Evolutionary conservation across 2,113 vertebrate genomes (phyloP).

Genomic region (Phodopus roborovskii): DNA sequence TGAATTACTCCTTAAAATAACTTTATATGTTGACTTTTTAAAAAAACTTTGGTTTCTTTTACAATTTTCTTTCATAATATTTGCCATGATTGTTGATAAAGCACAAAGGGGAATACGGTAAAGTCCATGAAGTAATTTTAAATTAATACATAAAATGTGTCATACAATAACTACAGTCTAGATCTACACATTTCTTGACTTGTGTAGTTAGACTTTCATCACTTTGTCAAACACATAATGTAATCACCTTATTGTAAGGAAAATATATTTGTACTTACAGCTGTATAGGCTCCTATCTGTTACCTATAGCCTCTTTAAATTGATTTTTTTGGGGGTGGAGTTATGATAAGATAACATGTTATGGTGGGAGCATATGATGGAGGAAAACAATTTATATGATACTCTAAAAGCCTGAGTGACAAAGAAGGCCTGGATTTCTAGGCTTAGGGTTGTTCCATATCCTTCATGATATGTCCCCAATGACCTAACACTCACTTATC

Average conservation of each 20-base stretch:
- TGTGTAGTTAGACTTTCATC: background rate
- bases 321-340: rapidly evolving
- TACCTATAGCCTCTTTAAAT: too few relatives aligned
- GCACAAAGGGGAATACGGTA: background rate
- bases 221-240: background rate
- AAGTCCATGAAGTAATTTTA: background rate
- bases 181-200: background rate
- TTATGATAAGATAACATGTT: too few relatives aligned
- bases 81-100: background rate
- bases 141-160: background rate
- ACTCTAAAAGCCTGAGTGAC: background rate
- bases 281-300: background rate
- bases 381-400: too few relatives aligned
- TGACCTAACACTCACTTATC: background rate
- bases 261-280: background rate
- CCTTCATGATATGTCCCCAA: background rate
- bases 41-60: constrained; percentile 21
- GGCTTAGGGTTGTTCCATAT: rapidly evolving
- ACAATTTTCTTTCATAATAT: background rate
- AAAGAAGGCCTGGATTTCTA: background rate
- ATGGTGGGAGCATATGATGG: rapidly evolving
- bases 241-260: background rate
- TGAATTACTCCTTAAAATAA: background rate
- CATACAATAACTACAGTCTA: background rate
- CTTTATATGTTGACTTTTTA: background rate